Evolutionary conservation across 2,888 invertebrate species (phyloP).

Genomic region (Ditula angustiorana): DNA sequence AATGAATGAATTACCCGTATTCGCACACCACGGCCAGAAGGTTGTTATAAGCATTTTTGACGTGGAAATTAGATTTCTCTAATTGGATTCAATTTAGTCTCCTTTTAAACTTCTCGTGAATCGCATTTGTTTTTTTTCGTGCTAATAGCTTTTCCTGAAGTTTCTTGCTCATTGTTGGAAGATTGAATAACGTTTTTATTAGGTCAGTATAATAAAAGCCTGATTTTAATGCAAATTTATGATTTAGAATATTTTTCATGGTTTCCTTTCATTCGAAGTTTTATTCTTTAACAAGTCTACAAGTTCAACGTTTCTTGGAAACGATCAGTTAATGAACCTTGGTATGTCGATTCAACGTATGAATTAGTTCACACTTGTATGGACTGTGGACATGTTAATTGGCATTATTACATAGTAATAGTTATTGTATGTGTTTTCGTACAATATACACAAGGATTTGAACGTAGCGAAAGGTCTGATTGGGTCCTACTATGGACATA

Average conservation of each 20-base stretch:
- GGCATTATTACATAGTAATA: not conserved
- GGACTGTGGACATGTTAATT: not conserved
- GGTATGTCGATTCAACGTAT: not conserved
- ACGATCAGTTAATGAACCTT: not conserved
- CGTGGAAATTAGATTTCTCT: constrained; percentile 32
- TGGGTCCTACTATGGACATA: not conserved
- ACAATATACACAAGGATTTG: not conserved
- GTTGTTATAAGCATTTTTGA: constrained; percentile 26
- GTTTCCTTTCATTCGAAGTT: not conserved
- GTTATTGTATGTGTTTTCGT: not conserved
- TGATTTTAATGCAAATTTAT: constrained; percentile 5
- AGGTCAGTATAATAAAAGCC: constrained; percentile 1
- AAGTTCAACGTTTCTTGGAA: not conserved
- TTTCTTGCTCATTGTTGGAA: constrained; percentile 9
- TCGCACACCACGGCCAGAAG: constrained; percentile 17
- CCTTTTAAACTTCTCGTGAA: constrained; percentile 15
- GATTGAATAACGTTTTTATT: constrained; percentile 16
- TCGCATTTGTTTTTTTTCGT: constrained; percentile 20
- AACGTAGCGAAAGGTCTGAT: not conserved
- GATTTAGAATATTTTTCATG: not conserved
- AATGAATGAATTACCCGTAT: constrained; percentile 22
- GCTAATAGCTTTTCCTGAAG: constrained; percentile 14
- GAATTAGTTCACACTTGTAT: not conserved
- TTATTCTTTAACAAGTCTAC: not conserved
- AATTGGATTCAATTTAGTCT: constrained; percentile 28